phyloP scores from a whole-genome alignment of 1,140 invertebrate genomes.

The Heliconius eleuchia region DNA sequence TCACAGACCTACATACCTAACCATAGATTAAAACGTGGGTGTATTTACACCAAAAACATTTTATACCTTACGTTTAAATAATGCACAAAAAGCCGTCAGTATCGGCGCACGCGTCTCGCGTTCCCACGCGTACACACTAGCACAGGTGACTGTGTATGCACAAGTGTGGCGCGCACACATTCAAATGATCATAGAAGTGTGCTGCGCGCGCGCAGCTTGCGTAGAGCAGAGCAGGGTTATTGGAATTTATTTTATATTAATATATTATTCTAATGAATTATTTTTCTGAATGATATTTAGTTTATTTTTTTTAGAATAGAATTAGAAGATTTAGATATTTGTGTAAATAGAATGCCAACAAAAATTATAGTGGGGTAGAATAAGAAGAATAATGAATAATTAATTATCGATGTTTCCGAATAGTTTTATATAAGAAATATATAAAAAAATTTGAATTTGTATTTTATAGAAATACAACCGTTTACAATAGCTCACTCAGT shows the following conservation, averaged over 20 bases:
- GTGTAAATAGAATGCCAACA: too few species aligned
- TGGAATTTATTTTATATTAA: constrained; percentile 37
- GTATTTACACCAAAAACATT: constrained; percentile 56
- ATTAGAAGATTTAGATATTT: too few species aligned
- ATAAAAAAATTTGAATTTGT: too few species aligned
- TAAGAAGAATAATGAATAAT: too few species aligned
- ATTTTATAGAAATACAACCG: too few species aligned
- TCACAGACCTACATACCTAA: constrained; percentile 8
- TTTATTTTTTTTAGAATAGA: too few species aligned
- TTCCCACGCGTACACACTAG: constrained; percentile 70
- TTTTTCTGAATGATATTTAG: not conserved
- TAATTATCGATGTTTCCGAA: too few species aligned
- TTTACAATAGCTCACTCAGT: not conserved
- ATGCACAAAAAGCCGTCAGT: constrained; percentile 70
- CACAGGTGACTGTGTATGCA: constrained; percentile 31
- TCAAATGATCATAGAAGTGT: constrained; percentile 9
- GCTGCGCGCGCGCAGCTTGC: constrained; percentile 47
- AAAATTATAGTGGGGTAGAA: too few species aligned
- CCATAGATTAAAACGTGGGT: constrained; percentile 30
- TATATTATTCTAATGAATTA: not conserved
- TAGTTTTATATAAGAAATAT: too few species aligned
- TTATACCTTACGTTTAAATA: constrained; percentile 63
- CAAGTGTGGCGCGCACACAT: constrained; percentile 19
- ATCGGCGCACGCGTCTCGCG: constrained; percentile 69
- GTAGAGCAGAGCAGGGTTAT: constrained; percentile 52